Conservation (phyloP, 2,888 invertebrate genomes). For the Lordiphosa andalusiaca region DNA sequence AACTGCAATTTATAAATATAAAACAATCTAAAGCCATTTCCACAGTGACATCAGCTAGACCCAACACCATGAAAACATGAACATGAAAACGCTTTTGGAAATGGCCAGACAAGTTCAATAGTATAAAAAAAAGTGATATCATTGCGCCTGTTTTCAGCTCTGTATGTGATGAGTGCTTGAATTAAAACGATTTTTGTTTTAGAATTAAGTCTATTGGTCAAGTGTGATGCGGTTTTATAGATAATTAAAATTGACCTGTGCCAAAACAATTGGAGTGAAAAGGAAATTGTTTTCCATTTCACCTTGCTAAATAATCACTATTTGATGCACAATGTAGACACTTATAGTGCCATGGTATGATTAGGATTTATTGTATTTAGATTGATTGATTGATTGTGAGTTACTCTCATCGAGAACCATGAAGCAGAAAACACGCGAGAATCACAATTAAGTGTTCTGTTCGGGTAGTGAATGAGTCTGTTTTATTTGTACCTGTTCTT, state of each 20-base stretch:
- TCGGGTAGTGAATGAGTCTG: too few relatives aligned
- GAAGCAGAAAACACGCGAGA: too few relatives aligned
- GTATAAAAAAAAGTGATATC: constrained; percentile 61
- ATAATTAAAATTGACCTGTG: constrained; percentile 2
- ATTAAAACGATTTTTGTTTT: constrained; percentile 41
- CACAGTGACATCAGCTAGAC: constrained; percentile 64
- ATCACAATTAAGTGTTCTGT: too few relatives aligned
- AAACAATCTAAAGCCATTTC: constrained; percentile 65
- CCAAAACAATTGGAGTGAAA: constrained; percentile 12
- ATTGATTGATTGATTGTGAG: too few relatives aligned
- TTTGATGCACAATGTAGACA: too few relatives aligned
- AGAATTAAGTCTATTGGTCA: too few relatives aligned
- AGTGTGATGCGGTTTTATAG: background rate
- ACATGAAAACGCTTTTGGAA: constrained; percentile 22
- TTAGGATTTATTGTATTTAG: too few relatives aligned
- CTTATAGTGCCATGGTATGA: too few relatives aligned
- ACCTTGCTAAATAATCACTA: too few relatives aligned
- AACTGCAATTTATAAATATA: constrained; percentile 69
- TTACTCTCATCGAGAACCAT: too few relatives aligned
- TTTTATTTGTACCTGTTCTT: too few relatives aligned
- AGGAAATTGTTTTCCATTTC: constrained; percentile 17
- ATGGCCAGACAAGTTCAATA: background rate
- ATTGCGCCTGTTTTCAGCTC: constrained; percentile 45
- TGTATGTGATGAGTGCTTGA: constrained; percentile 14
- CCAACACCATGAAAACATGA: constrained; percentile 25